Percentiles rank a stretch among this genome's conserved stretches.
Conservation (phyloP, 2,797 vertebrate species). For the Morelia viridis region DNA sequence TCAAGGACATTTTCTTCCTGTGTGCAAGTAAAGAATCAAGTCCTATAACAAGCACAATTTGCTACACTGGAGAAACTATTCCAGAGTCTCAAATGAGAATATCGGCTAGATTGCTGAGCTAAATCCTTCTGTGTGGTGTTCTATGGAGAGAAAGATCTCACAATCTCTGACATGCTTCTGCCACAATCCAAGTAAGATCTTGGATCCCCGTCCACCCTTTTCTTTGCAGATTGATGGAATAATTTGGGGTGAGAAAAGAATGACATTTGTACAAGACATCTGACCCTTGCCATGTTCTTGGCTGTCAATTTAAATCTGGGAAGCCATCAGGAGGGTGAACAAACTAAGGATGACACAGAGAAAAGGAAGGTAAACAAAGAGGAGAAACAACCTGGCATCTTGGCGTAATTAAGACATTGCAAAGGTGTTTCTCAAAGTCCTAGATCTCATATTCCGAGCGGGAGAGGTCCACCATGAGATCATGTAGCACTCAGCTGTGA, state of each 20-base stretch:
- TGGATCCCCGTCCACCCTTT: slow-evolving; percentile 24
- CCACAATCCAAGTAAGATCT: slow-evolving; percentile 21
- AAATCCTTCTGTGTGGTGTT: slow-evolving; percentile 60
- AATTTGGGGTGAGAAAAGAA: slow-evolving; percentile 65
- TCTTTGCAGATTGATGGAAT: slow-evolving; percentile 66
- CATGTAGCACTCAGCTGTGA: neutral
- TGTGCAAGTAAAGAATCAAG: neutral
- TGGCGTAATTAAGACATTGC: too few relatives aligned
- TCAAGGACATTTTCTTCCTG: neutral
- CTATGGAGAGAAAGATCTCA: slow-evolving; percentile 54
- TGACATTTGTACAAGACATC: slow-evolving; percentile 68
- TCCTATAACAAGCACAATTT: slow-evolving; percentile 8
- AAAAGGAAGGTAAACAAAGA: too few relatives aligned
- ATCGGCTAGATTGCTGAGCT: slow-evolving; percentile 63
- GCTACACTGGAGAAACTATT: slow-evolving; percentile 37
- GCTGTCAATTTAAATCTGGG: slow-evolving; percentile 64
- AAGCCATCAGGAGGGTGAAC: slow-evolving; percentile 67
- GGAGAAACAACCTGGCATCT: too few relatives aligned
- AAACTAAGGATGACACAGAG: slow-evolving; percentile 57
- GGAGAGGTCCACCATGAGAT: neutral
- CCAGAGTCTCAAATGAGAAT: slow-evolving; percentile 51
- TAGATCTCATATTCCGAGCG: neutral
- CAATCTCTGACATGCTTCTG: slow-evolving; percentile 56
- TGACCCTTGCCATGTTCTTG: slow-evolving; percentile 66
- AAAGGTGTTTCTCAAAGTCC: too few relatives aligned